Conservation (phyloP, 2,113 vertebrate genomes). For the human region DNA sequence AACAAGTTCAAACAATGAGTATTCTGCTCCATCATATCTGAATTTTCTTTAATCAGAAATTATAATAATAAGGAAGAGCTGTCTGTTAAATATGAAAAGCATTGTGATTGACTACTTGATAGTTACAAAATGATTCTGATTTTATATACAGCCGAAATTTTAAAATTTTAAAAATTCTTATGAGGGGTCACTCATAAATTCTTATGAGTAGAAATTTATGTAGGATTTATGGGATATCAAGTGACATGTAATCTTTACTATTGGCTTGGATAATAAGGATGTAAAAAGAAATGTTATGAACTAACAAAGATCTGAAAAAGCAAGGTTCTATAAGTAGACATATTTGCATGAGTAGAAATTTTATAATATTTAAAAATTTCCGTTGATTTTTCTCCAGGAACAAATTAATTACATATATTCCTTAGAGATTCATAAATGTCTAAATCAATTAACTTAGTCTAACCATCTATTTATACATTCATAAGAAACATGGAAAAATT, state of each 20-base stretch:
- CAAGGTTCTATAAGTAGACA: not conserved
- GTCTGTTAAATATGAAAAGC: not conserved
- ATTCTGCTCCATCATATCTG: not conserved
- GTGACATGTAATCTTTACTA: not conserved
- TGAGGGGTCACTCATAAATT: not conserved
- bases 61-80: not conserved
- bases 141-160: not conserved
- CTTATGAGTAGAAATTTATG: not conserved
- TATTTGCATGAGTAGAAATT: not conserved
- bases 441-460: not conserved
- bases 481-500: not conserved
- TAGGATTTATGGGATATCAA: not conserved
- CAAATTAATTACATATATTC: not conserved
- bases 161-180: not conserved
- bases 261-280: not conserved
- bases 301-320: not conserved
- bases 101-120: not conserved
- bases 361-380: not conserved
- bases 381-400: not conserved
- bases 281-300: not conserved
- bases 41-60: not conserved
- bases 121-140: not conserved
- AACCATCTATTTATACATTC: not conserved
- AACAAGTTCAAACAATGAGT: not conserved
- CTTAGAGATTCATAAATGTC: not conserved